phyloP scores from a whole-genome alignment of 2,113 vertebrate species.

The Lipotes vexillifer region DNA sequence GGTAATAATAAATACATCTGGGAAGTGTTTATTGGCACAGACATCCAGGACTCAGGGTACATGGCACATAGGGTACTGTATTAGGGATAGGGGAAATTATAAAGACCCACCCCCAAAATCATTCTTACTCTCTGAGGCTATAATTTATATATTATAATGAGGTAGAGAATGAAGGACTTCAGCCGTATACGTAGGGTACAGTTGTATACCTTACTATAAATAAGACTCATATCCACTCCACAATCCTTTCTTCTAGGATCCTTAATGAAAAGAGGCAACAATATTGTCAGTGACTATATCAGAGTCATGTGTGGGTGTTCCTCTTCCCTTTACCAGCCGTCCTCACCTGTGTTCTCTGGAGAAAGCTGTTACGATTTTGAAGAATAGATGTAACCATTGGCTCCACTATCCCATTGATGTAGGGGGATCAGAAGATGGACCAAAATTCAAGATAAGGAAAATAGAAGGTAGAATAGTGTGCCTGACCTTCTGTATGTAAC shows the following conservation, averaged over 20 bases:
- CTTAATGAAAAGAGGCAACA: neutral
- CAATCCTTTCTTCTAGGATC: neutral
- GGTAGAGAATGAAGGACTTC: neutral
- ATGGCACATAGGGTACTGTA: neutral
- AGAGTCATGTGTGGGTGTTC: neutral
- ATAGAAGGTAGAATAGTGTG: neutral
- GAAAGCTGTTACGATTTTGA: neutral
- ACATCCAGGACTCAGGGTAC: neutral
- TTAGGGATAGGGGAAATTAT: neutral
- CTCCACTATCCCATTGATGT: neutral
- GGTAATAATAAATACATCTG: neutral
- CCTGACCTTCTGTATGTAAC: neutral
- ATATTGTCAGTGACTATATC: neutral
- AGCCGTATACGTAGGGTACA: neutral
- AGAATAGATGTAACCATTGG: neutral
- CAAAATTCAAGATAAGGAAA: conserved; percentile 18
- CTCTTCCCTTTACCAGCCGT: neutral
- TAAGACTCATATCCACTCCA: neutral
- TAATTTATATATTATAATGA: neutral
- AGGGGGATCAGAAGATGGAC: neutral
- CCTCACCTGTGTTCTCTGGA: neutral
- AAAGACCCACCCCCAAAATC: neutral
- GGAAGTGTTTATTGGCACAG: neutral
- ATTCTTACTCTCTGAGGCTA: neutral
- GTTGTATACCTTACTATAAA: neutral